These are phyloP conservation scores for Valencia hispanica DNA, from an alignment of 2,797 vertebrate genomes.

Conservation along the genomic window DNA sequence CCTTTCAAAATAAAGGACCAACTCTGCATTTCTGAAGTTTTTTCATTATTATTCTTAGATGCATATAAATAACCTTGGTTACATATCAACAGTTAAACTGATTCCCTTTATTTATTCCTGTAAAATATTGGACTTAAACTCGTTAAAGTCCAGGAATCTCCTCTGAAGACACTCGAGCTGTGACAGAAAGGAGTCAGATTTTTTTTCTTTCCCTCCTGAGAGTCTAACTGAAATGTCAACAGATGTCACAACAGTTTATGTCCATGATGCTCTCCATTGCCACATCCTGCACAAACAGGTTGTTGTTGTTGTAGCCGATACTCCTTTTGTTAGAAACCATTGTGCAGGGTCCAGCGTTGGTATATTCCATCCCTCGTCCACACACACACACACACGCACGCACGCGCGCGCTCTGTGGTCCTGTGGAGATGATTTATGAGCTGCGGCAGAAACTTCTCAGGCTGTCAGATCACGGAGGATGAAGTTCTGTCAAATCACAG, in stretches of 20 bases:
- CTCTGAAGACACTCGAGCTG: background rate
- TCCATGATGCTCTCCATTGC: background rate
- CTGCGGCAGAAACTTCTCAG: background rate
- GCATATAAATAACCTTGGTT: too few species aligned
- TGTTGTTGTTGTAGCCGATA: background rate
- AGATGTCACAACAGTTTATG: background rate
- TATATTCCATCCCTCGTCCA: background rate
- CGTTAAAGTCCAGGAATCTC: background rate
- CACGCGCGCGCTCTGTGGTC: background rate
- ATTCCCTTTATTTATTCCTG: background rate
- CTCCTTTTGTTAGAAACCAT: background rate
- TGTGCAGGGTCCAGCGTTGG: background rate
- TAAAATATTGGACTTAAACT: background rate
- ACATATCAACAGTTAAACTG: too few species aligned
- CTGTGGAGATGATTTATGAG: slow-evolving; percentile 2
- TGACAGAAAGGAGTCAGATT: background rate
- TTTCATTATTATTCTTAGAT: too few species aligned
- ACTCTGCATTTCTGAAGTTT: too few species aligned
- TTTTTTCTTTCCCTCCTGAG: background rate
- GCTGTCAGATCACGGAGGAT: background rate
- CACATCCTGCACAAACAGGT: background rate
- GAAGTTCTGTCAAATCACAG: slow-evolving; percentile 7
- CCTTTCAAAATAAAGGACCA: too few species aligned
- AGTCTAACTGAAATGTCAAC: background rate
- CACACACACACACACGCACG: background rate